Conservation (phyloP, 2,113 vertebrate genomes). For the Rhipidura dahli region DNA sequence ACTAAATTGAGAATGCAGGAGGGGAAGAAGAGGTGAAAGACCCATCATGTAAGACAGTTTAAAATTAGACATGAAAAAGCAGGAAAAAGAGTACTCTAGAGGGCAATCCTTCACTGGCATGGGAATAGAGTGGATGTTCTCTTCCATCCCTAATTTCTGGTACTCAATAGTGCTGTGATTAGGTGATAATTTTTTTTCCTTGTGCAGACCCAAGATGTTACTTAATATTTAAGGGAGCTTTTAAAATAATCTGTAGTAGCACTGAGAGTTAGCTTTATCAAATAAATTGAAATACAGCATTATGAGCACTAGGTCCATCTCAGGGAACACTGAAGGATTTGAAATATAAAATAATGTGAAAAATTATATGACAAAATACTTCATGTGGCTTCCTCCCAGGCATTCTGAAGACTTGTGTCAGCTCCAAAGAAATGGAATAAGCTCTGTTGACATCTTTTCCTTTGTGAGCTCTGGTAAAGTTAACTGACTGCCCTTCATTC, state of each 20-base stretch:
- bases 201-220: not conserved
- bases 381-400: not conserved
- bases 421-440: not conserved
- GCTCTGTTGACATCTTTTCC: not conserved
- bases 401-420: not conserved
- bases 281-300: not conserved
- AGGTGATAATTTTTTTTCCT: slow-evolving; percentile 6
- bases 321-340: not conserved
- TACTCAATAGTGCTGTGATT: not conserved
- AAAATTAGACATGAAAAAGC: slow-evolving; percentile 25
- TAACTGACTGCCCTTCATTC: not conserved
- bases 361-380: not conserved
- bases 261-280: not conserved
- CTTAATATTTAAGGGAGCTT: slow-evolving; percentile 9
- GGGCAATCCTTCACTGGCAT: slow-evolving; percentile 5
- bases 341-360: not conserved
- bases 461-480: not conserved
- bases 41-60: not conserved
- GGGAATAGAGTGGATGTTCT: not conserved
- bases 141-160: not conserved
- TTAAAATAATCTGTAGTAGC: slow-evolving; percentile 35
- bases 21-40: not conserved
- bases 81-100: slow-evolving; percentile 6
- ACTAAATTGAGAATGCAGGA: not conserved
- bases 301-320: not conserved